Conservation (phyloP, 2,888 invertebrate species). For the Dicroscelio sp. region DNA sequence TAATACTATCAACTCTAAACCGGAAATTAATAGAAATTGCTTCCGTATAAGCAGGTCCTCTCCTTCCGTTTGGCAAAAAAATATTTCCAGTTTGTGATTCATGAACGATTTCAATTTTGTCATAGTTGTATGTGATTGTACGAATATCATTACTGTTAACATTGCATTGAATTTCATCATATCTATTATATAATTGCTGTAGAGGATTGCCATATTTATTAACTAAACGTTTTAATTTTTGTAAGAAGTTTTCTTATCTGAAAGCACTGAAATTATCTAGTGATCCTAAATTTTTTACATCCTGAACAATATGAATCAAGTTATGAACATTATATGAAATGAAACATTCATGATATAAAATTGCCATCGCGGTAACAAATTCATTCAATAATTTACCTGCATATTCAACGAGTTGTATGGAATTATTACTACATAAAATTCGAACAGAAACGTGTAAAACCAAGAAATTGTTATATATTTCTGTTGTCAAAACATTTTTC, state of each 20-base stretch:
- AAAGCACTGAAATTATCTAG: slow-evolving; percentile 59
- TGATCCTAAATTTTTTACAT: slow-evolving; percentile 43
- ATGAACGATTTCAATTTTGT: slow-evolving; percentile 19
- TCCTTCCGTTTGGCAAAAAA: slow-evolving; percentile 40
- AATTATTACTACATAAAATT: slow-evolving; percentile 32
- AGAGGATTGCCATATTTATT: slow-evolving; percentile 27
- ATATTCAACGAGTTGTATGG: slow-evolving; percentile 29
- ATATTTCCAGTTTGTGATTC: slow-evolving; percentile 12
- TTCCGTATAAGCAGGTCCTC: slow-evolving; percentile 20
- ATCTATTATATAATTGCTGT: slow-evolving; percentile 47
- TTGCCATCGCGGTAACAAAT: slow-evolving; percentile 53
- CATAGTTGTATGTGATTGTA: background rate
- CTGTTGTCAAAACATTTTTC: slow-evolving; percentile 9
- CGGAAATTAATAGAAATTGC: slow-evolving; percentile 29
- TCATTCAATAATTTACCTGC: slow-evolving; percentile 49
- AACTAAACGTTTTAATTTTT: slow-evolving; percentile 51
- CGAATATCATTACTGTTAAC: background rate
- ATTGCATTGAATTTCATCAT: slow-evolving; percentile 29
- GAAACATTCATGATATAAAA: slow-evolving; percentile 25
- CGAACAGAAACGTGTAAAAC: slow-evolving; percentile 33
- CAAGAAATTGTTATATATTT: slow-evolving; percentile 29
- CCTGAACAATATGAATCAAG: slow-evolving; percentile 40
- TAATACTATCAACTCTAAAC: slow-evolving; percentile 29
- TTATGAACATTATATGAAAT: slow-evolving; percentile 37
- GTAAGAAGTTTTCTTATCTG: slow-evolving; percentile 53